Conservation (phyloP, 1,140 invertebrate genomes). For the Lordiphosa clarofinis region DNA sequence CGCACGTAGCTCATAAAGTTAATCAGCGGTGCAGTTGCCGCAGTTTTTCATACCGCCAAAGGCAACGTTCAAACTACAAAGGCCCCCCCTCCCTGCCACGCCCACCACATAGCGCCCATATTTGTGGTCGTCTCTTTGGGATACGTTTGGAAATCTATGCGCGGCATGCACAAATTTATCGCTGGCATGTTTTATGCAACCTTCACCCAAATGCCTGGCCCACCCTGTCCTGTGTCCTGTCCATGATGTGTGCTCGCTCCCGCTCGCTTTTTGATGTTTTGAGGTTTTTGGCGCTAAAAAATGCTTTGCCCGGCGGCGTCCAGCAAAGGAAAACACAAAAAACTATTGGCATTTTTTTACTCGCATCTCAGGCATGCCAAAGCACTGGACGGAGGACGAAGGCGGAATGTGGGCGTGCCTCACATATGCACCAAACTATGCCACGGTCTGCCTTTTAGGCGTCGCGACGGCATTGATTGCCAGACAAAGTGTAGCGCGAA, state of each 20-base stretch:
- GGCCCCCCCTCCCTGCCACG: constrained; percentile 5
- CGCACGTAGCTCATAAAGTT: constrained; percentile 73
- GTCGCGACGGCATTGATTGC: constrained; percentile 58
- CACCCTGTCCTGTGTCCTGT: too few relatives aligned
- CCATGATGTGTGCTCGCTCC: too few relatives aligned
- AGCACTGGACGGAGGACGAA: constrained; percentile 20
- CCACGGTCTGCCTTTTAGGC: constrained; percentile 17
- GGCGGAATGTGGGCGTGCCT: too few relatives aligned
- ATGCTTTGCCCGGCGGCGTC: constrained; percentile 55
- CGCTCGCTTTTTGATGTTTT: constrained; percentile 72
- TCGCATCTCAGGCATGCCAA: constrained; percentile 18
- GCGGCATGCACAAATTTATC: constrained; percentile 75
- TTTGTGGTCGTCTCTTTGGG: constrained; percentile 37
- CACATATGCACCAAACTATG: constrained; percentile 11
- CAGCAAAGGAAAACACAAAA: constrained; percentile 39
- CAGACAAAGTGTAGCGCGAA: constrained; percentile 55
- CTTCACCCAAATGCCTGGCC: constrained; percentile 66
- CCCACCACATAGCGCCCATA: constrained; percentile 53
- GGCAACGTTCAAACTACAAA: constrained; percentile 54
- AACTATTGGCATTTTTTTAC: constrained; percentile 63
- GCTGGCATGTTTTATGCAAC: constrained; percentile 65
- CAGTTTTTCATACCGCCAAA: constrained; percentile 30
- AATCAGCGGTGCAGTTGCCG: constrained; percentile 53
- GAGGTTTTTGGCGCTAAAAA: constrained; percentile 70
- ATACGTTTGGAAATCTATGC: constrained; percentile 64